Evolutionary conservation across 2,113 vertebrate genomes (phyloP).

Genomic region (Hypanus sabinus): DNA sequence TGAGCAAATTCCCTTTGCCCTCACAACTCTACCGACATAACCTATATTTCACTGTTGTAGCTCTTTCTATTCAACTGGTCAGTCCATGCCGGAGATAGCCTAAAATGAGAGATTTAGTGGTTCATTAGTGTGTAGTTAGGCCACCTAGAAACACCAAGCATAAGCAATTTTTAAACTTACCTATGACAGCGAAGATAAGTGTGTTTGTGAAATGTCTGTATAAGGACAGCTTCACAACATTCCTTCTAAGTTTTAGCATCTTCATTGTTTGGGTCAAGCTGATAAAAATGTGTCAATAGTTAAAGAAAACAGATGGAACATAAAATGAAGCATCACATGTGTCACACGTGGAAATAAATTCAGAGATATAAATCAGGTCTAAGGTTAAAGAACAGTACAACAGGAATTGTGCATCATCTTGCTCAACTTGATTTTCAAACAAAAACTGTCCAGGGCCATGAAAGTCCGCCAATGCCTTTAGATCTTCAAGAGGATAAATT

Average conservation of each 20-base stretch:
- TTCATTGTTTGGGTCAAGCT: conserved; percentile 91
- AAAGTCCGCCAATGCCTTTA: no score
- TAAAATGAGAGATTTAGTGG: neutral
- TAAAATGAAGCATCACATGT: conserved; percentile 48
- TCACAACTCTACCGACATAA: neutral
- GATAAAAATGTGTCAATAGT: conserved; percentile 80
- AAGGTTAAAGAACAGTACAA: neutral
- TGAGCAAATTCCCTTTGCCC: neutral
- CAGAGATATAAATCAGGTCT: neutral
- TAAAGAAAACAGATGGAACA: conserved; percentile 53
- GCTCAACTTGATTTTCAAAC: neutral
- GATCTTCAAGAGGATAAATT: no score
- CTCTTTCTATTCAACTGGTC: neutral
- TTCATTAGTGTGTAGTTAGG: neutral
- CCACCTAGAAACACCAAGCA: neutral
- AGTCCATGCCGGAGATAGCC: neutral
- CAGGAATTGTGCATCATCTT: neutral
- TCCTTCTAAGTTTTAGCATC: conserved; percentile 82
- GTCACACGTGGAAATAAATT: neutral
- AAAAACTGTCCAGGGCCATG: neutral
- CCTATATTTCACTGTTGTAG: neutral
- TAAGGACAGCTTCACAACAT: conserved; percentile 85
- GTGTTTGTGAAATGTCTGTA: conserved; percentile 95
- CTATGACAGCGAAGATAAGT: conserved; percentile 83
- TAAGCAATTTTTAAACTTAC: conserved; percentile 56